These are phyloP conservation scores for Psittacula derbiana DNA, from an alignment of 2,797 vertebrate genomes.

Conservation along the genomic window DNA sequence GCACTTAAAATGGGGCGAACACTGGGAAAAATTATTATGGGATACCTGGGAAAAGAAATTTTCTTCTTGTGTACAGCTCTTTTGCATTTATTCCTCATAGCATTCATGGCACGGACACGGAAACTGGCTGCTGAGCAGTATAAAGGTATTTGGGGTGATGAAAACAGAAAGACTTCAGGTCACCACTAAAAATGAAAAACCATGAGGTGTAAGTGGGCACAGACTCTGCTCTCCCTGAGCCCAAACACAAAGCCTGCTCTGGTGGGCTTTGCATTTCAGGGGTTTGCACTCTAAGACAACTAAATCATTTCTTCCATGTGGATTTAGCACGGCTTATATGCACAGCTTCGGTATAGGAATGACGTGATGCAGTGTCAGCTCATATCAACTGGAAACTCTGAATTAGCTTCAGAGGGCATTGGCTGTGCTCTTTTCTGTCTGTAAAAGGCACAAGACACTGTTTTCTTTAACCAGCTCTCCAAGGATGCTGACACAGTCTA, in stretches of 20 bases:
- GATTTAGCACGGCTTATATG: background rate
- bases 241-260: background rate
- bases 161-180: background rate
- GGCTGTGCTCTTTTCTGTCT: conserved; percentile 25
- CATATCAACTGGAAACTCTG: conserved; percentile 23
- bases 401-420: conserved; percentile 40
- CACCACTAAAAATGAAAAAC: conserved; percentile 11
- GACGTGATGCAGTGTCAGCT: conserved; percentile 10
- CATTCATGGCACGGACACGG: background rate
- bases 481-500: conserved; percentile 48
- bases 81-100: background rate
- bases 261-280: background rate
- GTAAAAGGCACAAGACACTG: conserved; percentile 32
- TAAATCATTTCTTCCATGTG: background rate
- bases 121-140: background rate
- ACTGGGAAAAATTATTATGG: background rate
- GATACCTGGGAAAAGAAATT: background rate
- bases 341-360: background rate
- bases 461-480: conserved; percentile 56
- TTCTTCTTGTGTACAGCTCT: background rate
- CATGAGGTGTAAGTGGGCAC: background rate
- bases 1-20: background rate
- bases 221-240: background rate
- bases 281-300: background rate
- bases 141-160: background rate